Base-by-base conservation (phyloP, 2,113 vertebrate species). In the Poeciliopsis prolifica region DNA sequence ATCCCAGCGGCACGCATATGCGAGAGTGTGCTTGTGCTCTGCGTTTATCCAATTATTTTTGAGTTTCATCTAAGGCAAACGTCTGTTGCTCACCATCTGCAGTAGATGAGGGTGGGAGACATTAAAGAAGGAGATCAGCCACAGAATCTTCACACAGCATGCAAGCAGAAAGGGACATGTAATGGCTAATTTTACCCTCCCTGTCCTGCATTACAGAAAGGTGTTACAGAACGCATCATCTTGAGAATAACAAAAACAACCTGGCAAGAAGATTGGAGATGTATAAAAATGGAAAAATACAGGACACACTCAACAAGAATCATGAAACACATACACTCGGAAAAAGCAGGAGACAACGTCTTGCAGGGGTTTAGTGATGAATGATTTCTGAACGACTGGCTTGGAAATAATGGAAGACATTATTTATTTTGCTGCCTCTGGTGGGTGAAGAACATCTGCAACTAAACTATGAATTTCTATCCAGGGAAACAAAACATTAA, bases 31-130 rank as follows among this genome's bases (percentile, higher is more conserved):
- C 70, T 61, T 77, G 72, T 44, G 68, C 71, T 48, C 29, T 64
- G 63, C 61, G 84, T 86, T 92, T 86, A 85, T 93, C 86, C 87
- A 93, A 93, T 93, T 93, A 91, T 92, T 92, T 91, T 88, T 40
- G 62, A 89, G 91, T 85, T 74, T 77, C 87, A 83, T 93, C 89
- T 84, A 75, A 87, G 76, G 86, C 75, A 88, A 91, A 86, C 88
- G 85, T 92, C 91, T 94, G 93, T 85, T 90, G 86, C 72, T 77
- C 80, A 78, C 90, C 90, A 93, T 93, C 93, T 94, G 92, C 77
- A 84, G 77, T 84, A 80, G 84, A 90, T 74, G 88, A 92, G 78
- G 76, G 83, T 78, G 81, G 85, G 74, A 90, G 80, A 86, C 75
- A 84, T 82, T 84, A 90, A 87, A 86, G 61, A 65, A 72, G 60